These are phyloP conservation scores for Menidia menidia DNA, from an alignment of 2,797 vertebrate species.

Conservation along the genomic window DNA sequence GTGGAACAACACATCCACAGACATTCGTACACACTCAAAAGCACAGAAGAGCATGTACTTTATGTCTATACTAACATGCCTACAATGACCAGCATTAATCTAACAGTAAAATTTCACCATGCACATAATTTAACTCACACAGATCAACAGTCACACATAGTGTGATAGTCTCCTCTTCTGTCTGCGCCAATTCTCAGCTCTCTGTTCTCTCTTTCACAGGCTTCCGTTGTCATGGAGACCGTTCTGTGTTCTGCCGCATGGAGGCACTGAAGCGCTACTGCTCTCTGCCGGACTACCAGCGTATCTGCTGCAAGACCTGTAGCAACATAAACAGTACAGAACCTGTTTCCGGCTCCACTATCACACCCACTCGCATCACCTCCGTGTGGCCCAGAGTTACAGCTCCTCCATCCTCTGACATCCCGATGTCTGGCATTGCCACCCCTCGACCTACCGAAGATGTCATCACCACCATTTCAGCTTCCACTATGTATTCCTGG, in stretches of 20 bases:
- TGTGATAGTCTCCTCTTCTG: conserved; percentile 23
- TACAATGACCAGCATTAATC: conserved; percentile 11
- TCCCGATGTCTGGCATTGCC: conserved; percentile 25
- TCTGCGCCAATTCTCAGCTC: conserved; percentile 65
- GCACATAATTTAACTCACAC: conserved; percentile 17
- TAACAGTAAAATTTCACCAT: conserved; percentile 4
- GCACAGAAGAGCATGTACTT: conserved; percentile 19
- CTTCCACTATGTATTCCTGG: conserved; percentile 28
- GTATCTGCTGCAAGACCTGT: conserved; percentile 95
- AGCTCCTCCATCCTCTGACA: conserved; percentile 30
- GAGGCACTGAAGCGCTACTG: conserved; percentile 91
- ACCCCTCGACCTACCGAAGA: conserved; percentile 30
- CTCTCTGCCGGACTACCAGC: conserved; percentile 88
- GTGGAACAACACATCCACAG: conserved; percentile 44
- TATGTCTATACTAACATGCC: conserved; percentile 14
- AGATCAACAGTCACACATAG: conserved; percentile 23
- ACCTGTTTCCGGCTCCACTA: conserved; percentile 15
- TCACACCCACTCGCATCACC: conserved; percentile 33
- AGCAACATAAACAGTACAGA: conserved; percentile 70
- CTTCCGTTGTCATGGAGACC: conserved; percentile 91
- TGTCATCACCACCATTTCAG: conserved; percentile 22
- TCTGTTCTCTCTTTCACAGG: conserved; percentile 88
- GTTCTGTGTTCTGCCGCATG: conserved; percentile 93
- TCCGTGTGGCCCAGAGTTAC: conserved; percentile 18
- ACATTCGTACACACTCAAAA: background rate